Base-by-base conservation (phyloP, 2,113 vertebrate genomes). In the Malurus melanocephalus region DNA sequence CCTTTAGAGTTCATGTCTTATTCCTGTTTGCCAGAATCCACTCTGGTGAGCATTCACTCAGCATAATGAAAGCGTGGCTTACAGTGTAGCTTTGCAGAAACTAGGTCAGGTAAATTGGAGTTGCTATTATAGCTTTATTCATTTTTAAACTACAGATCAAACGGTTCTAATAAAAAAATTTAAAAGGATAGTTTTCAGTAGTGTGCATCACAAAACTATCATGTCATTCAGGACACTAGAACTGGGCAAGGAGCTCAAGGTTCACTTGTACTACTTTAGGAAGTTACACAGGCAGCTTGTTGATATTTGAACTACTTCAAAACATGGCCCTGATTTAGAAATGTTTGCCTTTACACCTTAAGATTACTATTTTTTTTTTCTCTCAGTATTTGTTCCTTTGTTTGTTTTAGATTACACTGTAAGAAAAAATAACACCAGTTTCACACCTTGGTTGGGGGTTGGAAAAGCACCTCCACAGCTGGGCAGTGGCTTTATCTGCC, bases 71-170 rank as follows among this genome's bases (percentile, higher is more conserved):
- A 87, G 61, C 0, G 0, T 16, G 53, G 66, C 83, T 93, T 69
- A 51, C 51, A 3, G 8, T 21, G 48, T 12, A 30, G 69, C 62
- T 92, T 61, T 87, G 40, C 48, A 66, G 46, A 93, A 93, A 65
- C 20, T 86, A 28, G 92, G 94, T 87, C 84, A 87, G 57, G 84
- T 75, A 92, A 94, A 87, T 42, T 42, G 35, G 62, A 90, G 59
- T 32, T 92, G 30, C 26, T 81, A 3, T 86, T 75, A 56, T 61
- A 35, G 27, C 27, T 92, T 85, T 61, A 23, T 10, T 52, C 11
- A 3, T 56, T 71, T 32, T 56, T 72, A 65, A 86, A 72, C 42
- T 68, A 42, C 40, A 66, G 57, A 51, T 68, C 13, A 65, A 9
- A 86, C n/a, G 59, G 35, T 49, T 55, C 60, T 57, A 88, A 88